phyloP scores from a whole-genome alignment of 2,797 vertebrate species.

The Coreius guichenoti region DNA sequence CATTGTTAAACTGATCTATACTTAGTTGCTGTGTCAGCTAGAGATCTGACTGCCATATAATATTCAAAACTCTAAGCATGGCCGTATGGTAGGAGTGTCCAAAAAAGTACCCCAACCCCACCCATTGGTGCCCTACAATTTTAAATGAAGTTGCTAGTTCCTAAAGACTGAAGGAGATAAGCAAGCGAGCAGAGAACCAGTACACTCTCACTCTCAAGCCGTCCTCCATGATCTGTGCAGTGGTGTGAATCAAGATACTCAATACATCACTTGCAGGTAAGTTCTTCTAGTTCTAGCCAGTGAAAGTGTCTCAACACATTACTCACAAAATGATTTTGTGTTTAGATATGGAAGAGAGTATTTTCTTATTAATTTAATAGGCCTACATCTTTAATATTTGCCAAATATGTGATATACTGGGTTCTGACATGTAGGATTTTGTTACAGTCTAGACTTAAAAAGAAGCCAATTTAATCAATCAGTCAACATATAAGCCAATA shows the following conservation, averaged over 20 bases:
- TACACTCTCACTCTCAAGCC: constrained; percentile 39
- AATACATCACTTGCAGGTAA: constrained; percentile 34
- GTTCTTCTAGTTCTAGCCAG: neutral
- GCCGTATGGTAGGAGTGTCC: constrained; percentile 76
- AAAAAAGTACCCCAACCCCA: constrained; percentile 73
- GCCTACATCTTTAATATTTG: neutral
- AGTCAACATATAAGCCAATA: neutral
- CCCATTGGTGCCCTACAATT: constrained; percentile 71
- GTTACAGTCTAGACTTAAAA: neutral
- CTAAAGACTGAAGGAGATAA: constrained; percentile 59
- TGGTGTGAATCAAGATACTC: neutral
- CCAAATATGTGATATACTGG: neutral
- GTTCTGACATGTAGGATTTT: neutral
- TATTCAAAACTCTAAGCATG: constrained; percentile 61
- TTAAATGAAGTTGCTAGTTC: constrained; percentile 70
- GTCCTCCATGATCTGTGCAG: constrained; percentile 24
- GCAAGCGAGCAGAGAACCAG: constrained; percentile 62
- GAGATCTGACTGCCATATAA: constrained; percentile 59
- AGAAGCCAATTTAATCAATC: neutral
- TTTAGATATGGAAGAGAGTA: neutral
- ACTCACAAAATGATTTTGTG: neutral
- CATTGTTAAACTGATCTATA: constrained; percentile 16
- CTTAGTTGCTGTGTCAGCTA: constrained; percentile 27
- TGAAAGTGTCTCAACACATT: constrained; percentile 14
- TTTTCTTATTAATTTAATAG: neutral